Evolutionary conservation across 2,797 vertebrate genomes (phyloP).

Genomic region (Hemibagrus guttatus): DNA sequence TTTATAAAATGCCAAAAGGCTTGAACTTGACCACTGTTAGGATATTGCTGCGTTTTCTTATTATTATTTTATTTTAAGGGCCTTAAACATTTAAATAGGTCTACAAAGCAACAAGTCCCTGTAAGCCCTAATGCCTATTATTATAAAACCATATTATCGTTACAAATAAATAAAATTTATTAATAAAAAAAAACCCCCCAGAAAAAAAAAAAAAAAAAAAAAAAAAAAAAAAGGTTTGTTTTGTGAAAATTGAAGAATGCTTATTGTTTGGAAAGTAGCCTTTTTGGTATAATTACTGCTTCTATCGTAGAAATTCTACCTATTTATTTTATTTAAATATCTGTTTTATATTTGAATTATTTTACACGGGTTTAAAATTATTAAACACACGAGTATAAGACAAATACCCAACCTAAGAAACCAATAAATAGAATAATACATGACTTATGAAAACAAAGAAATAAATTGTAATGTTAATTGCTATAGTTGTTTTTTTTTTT

Average conservation of each 20-base stretch:
- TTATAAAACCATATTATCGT: background rate
- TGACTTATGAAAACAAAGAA: too few species aligned
- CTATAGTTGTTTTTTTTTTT: background rate
- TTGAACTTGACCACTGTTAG: background rate
- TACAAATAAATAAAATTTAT: background rate
- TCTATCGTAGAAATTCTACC: background rate
- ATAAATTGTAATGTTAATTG: background rate
- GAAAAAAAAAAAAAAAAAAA: too few species aligned
- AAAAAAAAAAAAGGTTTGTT: too few species aligned
- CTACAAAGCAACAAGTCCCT: background rate
- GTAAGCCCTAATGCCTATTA: background rate
- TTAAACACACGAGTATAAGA: background rate
- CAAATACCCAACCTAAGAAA: background rate
- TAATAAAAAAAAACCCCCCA: too few species aligned
- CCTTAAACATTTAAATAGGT: background rate
- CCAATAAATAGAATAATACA: background rate
- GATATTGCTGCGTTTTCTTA: background rate
- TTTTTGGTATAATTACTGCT: background rate
- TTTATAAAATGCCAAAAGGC: background rate
- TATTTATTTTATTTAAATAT: background rate
- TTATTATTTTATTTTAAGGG: background rate
- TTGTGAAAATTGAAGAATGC: background rate
- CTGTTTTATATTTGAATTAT: too few species aligned
- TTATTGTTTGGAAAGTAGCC: background rate
- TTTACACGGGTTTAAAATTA: too few species aligned